These are phyloP conservation scores for Xiphydria camelus DNA, from an alignment of 2,888 invertebrate species.

Conservation along the genomic window DNA sequence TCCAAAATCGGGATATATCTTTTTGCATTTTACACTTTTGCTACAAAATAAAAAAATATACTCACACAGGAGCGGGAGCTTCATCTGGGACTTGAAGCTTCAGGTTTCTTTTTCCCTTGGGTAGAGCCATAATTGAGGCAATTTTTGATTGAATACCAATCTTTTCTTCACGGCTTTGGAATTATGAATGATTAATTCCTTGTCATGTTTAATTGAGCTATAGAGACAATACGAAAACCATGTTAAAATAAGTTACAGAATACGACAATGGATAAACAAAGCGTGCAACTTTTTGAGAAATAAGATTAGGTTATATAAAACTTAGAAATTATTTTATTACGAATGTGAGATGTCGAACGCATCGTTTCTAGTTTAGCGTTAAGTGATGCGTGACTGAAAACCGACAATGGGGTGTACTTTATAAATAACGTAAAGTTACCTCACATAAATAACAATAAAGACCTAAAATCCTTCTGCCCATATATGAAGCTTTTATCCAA, in stretches of 20 bases:
- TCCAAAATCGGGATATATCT: too few relatives aligned
- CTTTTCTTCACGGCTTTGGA: neutral
- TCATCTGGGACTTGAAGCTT: slow-evolving; percentile 62
- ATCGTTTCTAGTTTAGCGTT: too few relatives aligned
- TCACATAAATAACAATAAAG: slow-evolving; percentile 18
- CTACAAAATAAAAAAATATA: slow-evolving; percentile 17
- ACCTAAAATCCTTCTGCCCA: slow-evolving; percentile 39
- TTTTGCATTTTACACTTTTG: slow-evolving; percentile 34
- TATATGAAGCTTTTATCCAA: slow-evolving; percentile 48
- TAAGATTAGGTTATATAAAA: slow-evolving; percentile 15
- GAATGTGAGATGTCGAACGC: slow-evolving; percentile 10
- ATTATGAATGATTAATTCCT: slow-evolving; percentile 1
- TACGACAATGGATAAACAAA: neutral
- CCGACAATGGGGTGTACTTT: too few relatives aligned
- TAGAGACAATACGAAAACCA: neutral
- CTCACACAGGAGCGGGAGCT: slow-evolving; percentile 60
- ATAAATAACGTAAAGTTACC: slow-evolving; percentile 17
- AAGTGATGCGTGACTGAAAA: too few relatives aligned
- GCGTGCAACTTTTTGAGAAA: neutral
- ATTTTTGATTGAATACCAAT: neutral
- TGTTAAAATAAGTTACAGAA: neutral
- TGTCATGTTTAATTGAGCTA: slow-evolving; percentile 9
- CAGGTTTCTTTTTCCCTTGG: slow-evolving; percentile 54
- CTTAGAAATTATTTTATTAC: slow-evolving; percentile 6
- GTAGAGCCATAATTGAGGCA: slow-evolving; percentile 41